A percentile compares a stretch with the other conserved stretches of the same genome.
These are phyloP conservation scores for Acrobasis repandana DNA, from an alignment of 2,888 invertebrate genomes.

Conservation along the genomic window DNA sequence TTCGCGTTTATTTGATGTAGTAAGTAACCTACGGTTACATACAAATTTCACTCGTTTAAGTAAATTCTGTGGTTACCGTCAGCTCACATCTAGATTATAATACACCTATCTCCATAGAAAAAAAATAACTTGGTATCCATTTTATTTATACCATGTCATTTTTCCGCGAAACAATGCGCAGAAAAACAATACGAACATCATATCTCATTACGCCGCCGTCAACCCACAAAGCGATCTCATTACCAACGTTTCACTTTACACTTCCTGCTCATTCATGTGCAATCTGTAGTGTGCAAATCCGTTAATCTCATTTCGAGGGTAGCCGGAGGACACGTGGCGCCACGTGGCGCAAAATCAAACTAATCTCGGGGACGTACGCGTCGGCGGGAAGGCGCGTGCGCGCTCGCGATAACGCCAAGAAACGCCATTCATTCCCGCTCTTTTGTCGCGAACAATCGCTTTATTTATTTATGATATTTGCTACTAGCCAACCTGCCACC, in stretches of 20 bases:
- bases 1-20: too few relatives aligned
- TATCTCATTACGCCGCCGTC: conserved; percentile 49
- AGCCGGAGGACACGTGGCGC: conserved; percentile 73
- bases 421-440: conserved; percentile 79
- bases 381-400: conserved; percentile 75
- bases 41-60: too few relatives aligned
- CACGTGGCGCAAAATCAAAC: conserved; percentile 79
- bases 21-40: too few relatives aligned
- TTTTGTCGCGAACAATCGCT: conserved; percentile 79
- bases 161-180: neutral
- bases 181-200: conserved; percentile 22
- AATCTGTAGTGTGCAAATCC: conserved; percentile 83
- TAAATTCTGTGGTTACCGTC: too few relatives aligned
- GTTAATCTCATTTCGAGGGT: conserved; percentile 81
- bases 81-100: too few relatives aligned
- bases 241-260: conserved; percentile 81
- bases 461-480: conserved; percentile 83
- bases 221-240: conserved; percentile 75
- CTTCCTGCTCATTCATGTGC: conserved; percentile 81
- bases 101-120: too few relatives aligned
- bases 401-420: conserved; percentile 76
- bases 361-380: conserved; percentile 78
- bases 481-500: conserved; percentile 77
- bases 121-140: neutral
- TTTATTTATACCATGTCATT: neutral